A percentile compares a stretch with the other conserved stretches of the same genome.
Evolutionary conservation across 2,888 invertebrate genomes (phyloP).

Genomic region (Meloe dianella): DNA sequence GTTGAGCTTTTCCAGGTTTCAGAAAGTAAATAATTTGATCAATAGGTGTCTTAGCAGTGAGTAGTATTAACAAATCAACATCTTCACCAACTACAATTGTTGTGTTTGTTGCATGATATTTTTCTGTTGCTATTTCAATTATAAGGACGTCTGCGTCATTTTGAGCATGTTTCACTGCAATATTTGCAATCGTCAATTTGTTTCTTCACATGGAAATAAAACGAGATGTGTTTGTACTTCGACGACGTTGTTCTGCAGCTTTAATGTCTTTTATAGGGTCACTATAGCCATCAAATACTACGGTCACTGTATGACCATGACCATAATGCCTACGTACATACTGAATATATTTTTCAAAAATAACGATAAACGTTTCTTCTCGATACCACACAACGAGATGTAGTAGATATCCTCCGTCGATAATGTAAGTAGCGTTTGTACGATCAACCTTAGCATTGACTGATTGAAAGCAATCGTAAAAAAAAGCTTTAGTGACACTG

Average conservation of each 20-base stretch:
- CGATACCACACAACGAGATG: constrained; percentile 23
- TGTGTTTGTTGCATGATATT: constrained; percentile 18
- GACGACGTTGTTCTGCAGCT: constrained; percentile 43
- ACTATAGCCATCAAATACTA: constrained; percentile 38
- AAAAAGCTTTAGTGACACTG: not conserved
- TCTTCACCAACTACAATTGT: constrained; percentile 45
- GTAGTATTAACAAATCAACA: constrained; percentile 42
- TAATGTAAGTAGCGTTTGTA: constrained; percentile 23
- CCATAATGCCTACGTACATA: constrained; percentile 30
- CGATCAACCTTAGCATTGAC: constrained; percentile 20
- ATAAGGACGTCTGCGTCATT: constrained; percentile 43
- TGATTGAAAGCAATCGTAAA: constrained; percentile 23
- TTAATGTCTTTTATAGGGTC: constrained; percentile 42
- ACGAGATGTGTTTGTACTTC: constrained; percentile 42
- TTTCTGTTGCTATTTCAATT: constrained; percentile 33
- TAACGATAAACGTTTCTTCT: constrained; percentile 24
- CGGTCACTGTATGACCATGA: not conserved
- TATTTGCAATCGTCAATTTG: constrained; percentile 45
- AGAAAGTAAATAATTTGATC: constrained; percentile 41
- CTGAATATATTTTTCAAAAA: constrained; percentile 24
- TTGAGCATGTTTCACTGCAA: constrained; percentile 44
- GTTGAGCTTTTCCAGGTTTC: constrained; percentile 42
- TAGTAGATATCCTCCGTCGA: constrained; percentile 17
- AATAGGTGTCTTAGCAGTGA: constrained; percentile 38
- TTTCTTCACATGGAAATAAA: constrained; percentile 44